Evolutionary conservation across 2,113 vertebrate species (phyloP).

Genomic region (Zootoca vivipara): DNA sequence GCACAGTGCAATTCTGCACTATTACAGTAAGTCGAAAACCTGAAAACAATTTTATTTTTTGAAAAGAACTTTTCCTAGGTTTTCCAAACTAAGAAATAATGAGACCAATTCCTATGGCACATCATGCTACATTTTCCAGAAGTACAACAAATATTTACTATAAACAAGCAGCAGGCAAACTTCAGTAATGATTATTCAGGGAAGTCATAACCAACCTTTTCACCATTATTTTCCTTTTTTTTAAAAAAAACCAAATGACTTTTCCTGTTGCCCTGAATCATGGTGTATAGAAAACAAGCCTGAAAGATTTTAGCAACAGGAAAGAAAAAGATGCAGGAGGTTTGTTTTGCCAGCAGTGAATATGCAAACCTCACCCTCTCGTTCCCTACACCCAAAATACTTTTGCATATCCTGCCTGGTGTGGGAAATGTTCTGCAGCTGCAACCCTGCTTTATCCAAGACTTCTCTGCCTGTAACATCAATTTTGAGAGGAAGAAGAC

Average conservation of each 20-base stretch:
- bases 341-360: slow-evolving; percentile 19
- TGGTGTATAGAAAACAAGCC: slow-evolving; percentile 1
- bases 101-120: slow-evolving; percentile 2
- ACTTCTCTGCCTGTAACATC: background rate
- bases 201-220: background rate
- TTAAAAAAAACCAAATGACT: background rate
- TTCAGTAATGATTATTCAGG: slow-evolving; percentile 17
- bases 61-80: background rate
- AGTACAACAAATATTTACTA: slow-evolving; percentile 2
- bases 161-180: slow-evolving; percentile 10
- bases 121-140: background rate
- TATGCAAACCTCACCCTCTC: slow-evolving; percentile 13
- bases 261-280: slow-evolving; percentile 3
- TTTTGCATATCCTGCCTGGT: slow-evolving; percentile 13
- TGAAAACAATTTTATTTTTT: background rate
- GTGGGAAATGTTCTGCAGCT: background rate
- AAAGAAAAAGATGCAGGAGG: background rate
- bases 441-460: background rate
- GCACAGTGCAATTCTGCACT: background rate
- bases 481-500: background rate
- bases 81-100: slow-evolving; percentile 4
- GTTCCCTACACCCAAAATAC: slow-evolving; percentile 18
- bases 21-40: background rate
- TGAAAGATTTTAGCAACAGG: slow-evolving; percentile 8
- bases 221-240: background rate